phyloP scores from a whole-genome alignment of 2,888 invertebrate species.

The Campopleginae sp. region DNA sequence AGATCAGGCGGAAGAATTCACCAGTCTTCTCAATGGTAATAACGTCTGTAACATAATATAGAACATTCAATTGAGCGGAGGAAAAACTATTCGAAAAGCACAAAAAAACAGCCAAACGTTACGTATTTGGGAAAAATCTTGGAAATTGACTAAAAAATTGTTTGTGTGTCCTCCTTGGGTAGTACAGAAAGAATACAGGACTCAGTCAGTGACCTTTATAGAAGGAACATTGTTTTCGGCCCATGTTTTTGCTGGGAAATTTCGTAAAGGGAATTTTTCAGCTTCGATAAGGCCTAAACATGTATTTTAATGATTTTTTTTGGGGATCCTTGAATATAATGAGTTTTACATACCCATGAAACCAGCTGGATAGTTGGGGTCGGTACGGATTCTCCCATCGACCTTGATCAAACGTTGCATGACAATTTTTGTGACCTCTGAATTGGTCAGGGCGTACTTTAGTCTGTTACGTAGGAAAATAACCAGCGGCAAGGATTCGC shows the following conservation, averaged over 20 bases:
- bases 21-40: slow-evolving; percentile 99
- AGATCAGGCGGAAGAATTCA: slow-evolving; percentile 98
- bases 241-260: slow-evolving; percentile 84
- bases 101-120: background rate
- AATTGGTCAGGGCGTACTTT: slow-evolving; percentile 98
- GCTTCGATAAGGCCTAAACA: slow-evolving; percentile 78
- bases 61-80: background rate
- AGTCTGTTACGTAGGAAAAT: slow-evolving; percentile 98
- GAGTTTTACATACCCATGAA: slow-evolving; percentile 93
- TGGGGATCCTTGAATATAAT: background rate
- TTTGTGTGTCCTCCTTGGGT: slow-evolving; percentile 85
- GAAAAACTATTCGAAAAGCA: background rate
- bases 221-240: slow-evolving; percentile 83
- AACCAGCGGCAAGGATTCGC: slow-evolving; percentile 98
- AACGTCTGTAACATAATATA: slow-evolving; percentile 91
- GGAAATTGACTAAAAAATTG: background rate
- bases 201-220: slow-evolving; percentile 85
- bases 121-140: background rate
- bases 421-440: slow-evolving; percentile 98
- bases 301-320: background rate
- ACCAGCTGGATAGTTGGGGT: slow-evolving; percentile 98
- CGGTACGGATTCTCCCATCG: slow-evolving; percentile 98
- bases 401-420: slow-evolving; percentile 99
- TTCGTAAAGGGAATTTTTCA: slow-evolving; percentile 70
- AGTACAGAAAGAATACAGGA: slow-evolving; percentile 84